phyloP scores from a whole-genome alignment of 2,888 invertebrate genomes.

The Parnassius orleans region DNA sequence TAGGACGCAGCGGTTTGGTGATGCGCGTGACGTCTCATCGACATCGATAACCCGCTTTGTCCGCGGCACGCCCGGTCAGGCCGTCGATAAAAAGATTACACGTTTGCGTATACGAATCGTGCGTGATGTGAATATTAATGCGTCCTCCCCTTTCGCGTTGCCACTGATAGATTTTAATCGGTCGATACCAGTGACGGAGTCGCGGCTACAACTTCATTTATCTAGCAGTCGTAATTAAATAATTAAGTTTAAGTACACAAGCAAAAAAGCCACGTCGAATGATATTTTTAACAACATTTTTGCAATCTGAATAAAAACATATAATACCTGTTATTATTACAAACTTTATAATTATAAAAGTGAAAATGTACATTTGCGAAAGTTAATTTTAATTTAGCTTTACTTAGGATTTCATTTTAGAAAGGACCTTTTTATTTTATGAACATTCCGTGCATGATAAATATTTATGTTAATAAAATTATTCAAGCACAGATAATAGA shows the following conservation, averaged over 20 bases:
- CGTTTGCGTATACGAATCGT: conserved; percentile 71
- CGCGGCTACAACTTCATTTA: background rate
- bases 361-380: too few species aligned
- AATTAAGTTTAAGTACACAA: background rate
- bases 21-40: conserved; percentile 46
- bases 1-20: conserved; percentile 40
- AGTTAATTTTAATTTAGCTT: too few species aligned
- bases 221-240: conserved; percentile 8
- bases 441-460: too few species aligned
- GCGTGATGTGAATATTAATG: conserved; percentile 77
- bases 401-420: too few species aligned
- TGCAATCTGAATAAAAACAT: too few species aligned
- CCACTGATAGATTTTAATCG: conserved; percentile 77
- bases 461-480: too few species aligned
- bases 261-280: background rate
- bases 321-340: too few species aligned
- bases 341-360: too few species aligned
- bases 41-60: conserved; percentile 56
- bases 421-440: too few species aligned
- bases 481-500: too few species aligned
- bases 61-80: conserved; percentile 45
- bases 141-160: conserved; percentile 54
- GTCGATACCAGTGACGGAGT: conserved; percentile 49
- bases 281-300: background rate
- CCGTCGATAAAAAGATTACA: conserved; percentile 75